Conservation (phyloP, 2,888 invertebrate species). For the Monopis laevigella region DNA sequence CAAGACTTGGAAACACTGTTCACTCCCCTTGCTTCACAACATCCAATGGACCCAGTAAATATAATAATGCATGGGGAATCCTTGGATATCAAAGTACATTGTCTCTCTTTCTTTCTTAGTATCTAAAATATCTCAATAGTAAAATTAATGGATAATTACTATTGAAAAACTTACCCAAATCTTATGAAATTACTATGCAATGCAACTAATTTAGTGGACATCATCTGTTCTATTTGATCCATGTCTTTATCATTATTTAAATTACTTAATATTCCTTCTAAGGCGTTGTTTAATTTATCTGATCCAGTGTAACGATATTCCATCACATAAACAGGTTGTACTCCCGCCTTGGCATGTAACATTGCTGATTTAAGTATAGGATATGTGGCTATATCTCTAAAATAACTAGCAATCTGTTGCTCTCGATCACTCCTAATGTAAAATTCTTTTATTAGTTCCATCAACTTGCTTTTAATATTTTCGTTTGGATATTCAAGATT, state of each 20-base stretch:
- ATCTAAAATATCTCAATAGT: background rate
- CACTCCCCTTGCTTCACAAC: background rate
- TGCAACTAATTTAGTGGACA: slow-evolving; percentile 27
- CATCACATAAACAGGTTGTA: slow-evolving; percentile 38
- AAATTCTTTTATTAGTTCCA: slow-evolving; percentile 36
- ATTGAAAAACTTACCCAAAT: slow-evolving; percentile 33
- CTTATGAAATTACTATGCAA: slow-evolving; percentile 43
- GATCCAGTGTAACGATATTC: slow-evolving; percentile 25
- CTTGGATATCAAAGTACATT: too few relatives aligned
- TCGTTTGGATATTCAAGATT: slow-evolving; percentile 36
- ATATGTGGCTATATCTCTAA: slow-evolving; percentile 41
- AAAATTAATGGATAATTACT: background rate
- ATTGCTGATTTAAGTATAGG: slow-evolving; percentile 39
- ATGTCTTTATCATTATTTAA: slow-evolving; percentile 26
- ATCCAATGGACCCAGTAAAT: background rate
- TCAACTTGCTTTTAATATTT: slow-evolving; percentile 28
- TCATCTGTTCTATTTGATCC: slow-evolving; percentile 22
- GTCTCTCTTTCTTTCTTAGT: background rate
- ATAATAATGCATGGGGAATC: too few relatives aligned
- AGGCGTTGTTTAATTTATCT: slow-evolving; percentile 5
- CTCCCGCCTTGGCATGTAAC: slow-evolving; percentile 31
- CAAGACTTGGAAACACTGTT: background rate
- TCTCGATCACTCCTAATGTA: slow-evolving; percentile 27
- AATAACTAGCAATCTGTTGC: background rate
- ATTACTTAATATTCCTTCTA: slow-evolving; percentile 29